A percentile compares a stretch with the other conserved stretches of the same genome.
These are phyloP conservation scores for Crambe crambe DNA, from an alignment of 37 sponge, comb jelly and placozoan species.

Conservation along the genomic window DNA sequence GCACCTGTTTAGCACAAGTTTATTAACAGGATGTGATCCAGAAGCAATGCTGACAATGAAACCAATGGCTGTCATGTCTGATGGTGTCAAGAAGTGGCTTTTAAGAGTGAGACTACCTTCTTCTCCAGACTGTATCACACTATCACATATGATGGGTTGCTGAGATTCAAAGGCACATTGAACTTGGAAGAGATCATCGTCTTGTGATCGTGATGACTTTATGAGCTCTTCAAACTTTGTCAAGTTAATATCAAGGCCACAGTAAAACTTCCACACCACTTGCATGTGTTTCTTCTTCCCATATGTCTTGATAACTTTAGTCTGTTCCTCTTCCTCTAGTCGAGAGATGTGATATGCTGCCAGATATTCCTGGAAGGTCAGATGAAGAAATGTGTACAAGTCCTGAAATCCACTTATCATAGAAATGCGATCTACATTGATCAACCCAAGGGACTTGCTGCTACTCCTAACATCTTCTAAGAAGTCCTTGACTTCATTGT, in stretches of 20 bases:
- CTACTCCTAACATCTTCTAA: background rate
- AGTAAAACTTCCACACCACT: slow-evolving; percentile 56
- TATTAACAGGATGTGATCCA: background rate
- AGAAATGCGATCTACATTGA: slow-evolving; percentile 6
- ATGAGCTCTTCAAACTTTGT: background rate
- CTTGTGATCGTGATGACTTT: background rate
- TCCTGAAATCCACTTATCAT: background rate
- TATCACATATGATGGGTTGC: background rate
- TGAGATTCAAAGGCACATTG: slow-evolving; percentile 56
- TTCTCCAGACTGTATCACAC: background rate
- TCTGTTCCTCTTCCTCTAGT: background rate
- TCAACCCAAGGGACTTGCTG: background rate
- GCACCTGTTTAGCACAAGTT: background rate
- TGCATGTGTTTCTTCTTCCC: slow-evolving; percentile 10
- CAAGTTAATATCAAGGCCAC: slow-evolving; percentile 9
- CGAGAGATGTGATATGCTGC: slow-evolving; percentile 33
- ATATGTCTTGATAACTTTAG: background rate
- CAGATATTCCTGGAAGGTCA: slow-evolving; percentile 59
- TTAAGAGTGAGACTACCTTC: background rate
- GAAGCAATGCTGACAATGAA: background rate
- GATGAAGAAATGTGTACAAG: slow-evolving; percentile 38
- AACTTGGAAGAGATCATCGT: background rate
- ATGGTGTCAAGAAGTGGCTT: slow-evolving; percentile 3
- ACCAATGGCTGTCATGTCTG: slow-evolving; percentile 33
- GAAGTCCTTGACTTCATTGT: background rate